Base-by-base conservation (phyloP, 1,140 invertebrate genomes). In the Neodiprion pinetum region DNA sequence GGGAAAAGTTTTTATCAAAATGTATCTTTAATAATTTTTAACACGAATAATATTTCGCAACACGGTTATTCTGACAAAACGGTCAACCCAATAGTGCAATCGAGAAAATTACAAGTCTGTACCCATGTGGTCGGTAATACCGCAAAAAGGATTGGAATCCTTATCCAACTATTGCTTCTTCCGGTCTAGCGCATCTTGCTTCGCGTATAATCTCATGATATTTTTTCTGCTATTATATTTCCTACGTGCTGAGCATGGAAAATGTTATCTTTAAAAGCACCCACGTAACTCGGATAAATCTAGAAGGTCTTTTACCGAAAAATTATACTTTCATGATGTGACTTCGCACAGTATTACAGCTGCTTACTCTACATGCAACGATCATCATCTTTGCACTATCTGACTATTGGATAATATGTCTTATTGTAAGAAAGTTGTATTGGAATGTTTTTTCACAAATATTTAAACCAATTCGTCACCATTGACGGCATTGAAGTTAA, bases 131-230 rank as follows among this genome's bases (percentile, higher is more conserved):
- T 12, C n/a, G n/a, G 53, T 61, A 61, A 17, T 61, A 9, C 53
- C 53, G 9, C 53, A 17, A 61, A 61, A 17, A 5, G 53, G 53
- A 61, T 61, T 61, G 53, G 53, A 61, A 61, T 61, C 53, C 53
- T 61, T 61, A 61, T 61, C 53, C 53, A 61, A 61, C 53, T 61
- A 61, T 61, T 61, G 53, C 53, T 17, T 61, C 53, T 61, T 61
- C n/a, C 53, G 53, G 53, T 61, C 53, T 17, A 61, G 11, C 53
- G 53, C 53, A 61, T 61, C 53, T 61, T 61, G 53, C 53, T 61
- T 61, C 53, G 28, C 28, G 53, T 61, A 61, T 61, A 12, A 61
- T 61, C 53, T 61, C 11, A 61, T 61, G 53, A 12, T 61, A 61
- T 61, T 61, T 61, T 17, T 17, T 61, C 53, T 61, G 9, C n/a